Conservation (phyloP, 2,113 vertebrate species). For the Riparia riparia region DNA sequence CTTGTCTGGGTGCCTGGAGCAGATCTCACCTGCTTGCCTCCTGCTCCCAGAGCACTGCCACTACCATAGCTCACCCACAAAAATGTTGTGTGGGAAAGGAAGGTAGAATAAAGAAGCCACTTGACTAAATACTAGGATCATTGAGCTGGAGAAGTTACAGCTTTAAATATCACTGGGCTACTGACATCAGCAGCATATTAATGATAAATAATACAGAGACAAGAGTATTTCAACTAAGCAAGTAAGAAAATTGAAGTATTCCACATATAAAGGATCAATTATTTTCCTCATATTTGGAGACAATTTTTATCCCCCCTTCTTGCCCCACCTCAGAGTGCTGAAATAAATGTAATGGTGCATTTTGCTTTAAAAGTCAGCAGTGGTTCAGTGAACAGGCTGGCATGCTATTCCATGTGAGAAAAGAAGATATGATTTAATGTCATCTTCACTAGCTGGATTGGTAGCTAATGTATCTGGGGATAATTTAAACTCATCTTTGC, state of each 20-base stretch:
- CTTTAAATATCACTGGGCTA: background rate
- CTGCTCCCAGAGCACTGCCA: background rate
- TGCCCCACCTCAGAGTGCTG: background rate
- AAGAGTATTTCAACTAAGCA: constrained; percentile 28
- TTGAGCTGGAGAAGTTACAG: background rate
- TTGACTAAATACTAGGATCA: background rate
- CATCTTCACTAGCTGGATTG: constrained; percentile 62
- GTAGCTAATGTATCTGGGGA: constrained; percentile 49
- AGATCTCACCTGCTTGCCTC: background rate
- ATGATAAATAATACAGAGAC: background rate
- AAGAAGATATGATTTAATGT: constrained; percentile 62
- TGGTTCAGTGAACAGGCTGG: constrained; percentile 53
- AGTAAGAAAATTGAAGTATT: constrained; percentile 38
- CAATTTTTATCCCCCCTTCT: background rate
- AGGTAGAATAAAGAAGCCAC: background rate
- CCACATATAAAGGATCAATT: constrained; percentile 43
- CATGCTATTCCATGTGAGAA: constrained; percentile 39
- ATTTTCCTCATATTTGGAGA: constrained; percentile 14
- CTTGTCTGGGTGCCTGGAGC: background rate
- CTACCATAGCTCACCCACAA: background rate
- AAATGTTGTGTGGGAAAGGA: accelerated
- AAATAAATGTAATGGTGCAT: constrained; percentile 14
- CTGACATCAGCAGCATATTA: background rate
- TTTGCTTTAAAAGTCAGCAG: constrained; percentile 67
- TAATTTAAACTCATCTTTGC: background rate